phyloP scores from a whole-genome alignment of 2,113 vertebrate genomes.

The Paradisaea rubra region DNA sequence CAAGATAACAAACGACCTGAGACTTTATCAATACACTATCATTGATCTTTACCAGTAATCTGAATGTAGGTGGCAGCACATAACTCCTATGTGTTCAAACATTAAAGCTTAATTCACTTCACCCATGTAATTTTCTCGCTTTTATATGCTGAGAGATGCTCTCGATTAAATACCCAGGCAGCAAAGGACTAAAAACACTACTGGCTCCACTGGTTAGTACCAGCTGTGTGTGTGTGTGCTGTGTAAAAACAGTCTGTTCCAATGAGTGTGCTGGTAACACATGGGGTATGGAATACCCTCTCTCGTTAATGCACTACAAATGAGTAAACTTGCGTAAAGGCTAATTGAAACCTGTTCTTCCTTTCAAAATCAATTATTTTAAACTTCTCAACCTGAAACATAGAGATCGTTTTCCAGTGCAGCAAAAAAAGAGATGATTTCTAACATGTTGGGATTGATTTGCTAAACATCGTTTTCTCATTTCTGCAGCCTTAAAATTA shows the following conservation, averaged over 20 bases:
- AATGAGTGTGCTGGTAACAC: not conserved
- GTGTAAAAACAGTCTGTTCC: not conserved
- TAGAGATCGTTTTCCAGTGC: not conserved
- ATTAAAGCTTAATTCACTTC: constrained; percentile 52
- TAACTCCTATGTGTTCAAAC: constrained; percentile 6
- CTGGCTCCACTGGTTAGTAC: not conserved
- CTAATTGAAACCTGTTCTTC: not conserved
- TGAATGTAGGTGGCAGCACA: not conserved
- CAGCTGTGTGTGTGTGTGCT: not conserved
- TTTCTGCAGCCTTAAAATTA: not conserved
- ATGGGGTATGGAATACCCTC: not conserved
- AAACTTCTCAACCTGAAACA: constrained; percentile 12
- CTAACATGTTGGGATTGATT: not conserved
- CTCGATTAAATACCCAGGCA: constrained; percentile 44
- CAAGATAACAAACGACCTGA: not conserved
- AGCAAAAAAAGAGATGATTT: not conserved
- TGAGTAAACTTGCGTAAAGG: not conserved
- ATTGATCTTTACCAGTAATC: constrained; percentile 33
- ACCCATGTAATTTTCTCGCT: constrained; percentile 25
- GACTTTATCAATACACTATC: constrained; percentile 31
- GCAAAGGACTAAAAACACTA: not conserved
- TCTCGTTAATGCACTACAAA: not conserved
- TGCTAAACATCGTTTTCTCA: not conserved
- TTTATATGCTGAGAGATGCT: constrained; percentile 25
- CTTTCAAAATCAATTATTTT: constrained; percentile 20